Conservation (phyloP, 2,888 invertebrate genomes). For the Phaonia tiefii region DNA sequence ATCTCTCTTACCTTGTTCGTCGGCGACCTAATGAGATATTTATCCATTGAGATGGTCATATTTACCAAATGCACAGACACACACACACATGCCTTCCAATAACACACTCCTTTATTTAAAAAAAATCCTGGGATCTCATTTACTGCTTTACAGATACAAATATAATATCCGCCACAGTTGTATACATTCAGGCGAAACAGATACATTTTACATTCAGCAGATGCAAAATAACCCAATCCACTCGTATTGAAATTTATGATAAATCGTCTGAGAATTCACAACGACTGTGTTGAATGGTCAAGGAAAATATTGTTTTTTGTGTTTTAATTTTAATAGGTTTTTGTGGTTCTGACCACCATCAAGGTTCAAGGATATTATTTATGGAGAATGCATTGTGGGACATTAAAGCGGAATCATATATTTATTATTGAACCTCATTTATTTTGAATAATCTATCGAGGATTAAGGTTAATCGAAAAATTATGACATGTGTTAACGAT, state of each 20-base stretch:
- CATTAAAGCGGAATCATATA: background rate
- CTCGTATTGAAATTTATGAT: conserved; percentile 44
- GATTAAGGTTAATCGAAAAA: background rate
- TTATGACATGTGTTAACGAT: background rate
- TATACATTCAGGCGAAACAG: background rate
- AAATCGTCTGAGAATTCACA: conserved; percentile 51
- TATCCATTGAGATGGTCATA: conserved; percentile 59
- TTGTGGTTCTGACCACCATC: background rate
- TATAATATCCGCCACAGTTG: no score
- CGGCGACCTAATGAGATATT: conserved; percentile 61
- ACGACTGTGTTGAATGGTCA: background rate
- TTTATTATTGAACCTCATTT: background rate
- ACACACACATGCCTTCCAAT: no score
- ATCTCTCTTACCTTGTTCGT: no score
- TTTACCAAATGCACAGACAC: no score
- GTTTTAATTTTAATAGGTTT: conserved; percentile 29
- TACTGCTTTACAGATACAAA: background rate
- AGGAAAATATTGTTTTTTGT: conserved; percentile 2
- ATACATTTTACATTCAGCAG: conserved; percentile 26
- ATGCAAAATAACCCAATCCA: conserved; percentile 32
- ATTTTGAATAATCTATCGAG: background rate
- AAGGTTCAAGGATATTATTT: conserved; percentile 23
- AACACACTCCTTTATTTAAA: conserved; percentile 3
- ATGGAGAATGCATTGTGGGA: background rate
- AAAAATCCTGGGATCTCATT: conserved; percentile 32